Percentiles rank a stretch among this genome's conserved stretches.
phyloP scores from a whole-genome alignment of 1,140 invertebrate species.

The Hycleus cichorii region DNA sequence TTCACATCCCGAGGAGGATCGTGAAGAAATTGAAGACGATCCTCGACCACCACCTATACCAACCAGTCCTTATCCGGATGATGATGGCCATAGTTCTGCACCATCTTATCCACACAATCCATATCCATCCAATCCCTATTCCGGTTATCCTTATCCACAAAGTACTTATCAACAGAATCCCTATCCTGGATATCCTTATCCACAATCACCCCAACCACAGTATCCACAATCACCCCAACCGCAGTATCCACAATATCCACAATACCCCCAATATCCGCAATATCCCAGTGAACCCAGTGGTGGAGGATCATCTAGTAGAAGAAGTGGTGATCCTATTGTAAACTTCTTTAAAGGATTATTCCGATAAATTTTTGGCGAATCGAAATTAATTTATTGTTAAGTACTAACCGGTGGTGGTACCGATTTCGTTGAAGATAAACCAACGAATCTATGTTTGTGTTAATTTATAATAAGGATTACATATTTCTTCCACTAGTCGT shows the following conservation, averaged over 20 bases:
- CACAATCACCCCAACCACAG: constrained; percentile 11
- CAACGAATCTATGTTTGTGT: background rate
- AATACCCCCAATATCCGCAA: constrained; percentile 13
- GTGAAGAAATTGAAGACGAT: constrained; percentile 26
- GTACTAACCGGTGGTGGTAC: constrained; percentile 4
- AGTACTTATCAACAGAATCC: constrained; percentile 6
- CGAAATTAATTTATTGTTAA: background rate
- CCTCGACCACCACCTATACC: constrained; percentile 10
- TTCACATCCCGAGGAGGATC: constrained; percentile 11
- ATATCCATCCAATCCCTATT: constrained; percentile 13
- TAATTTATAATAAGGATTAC: background rate
- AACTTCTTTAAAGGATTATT: constrained; percentile 34
- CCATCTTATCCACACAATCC: constrained; percentile 11
- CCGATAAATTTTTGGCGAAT: background rate
- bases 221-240: constrained; percentile 16
- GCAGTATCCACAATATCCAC: constrained; percentile 16
- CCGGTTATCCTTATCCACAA: constrained; percentile 4
- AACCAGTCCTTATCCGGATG: constrained; percentile 19
- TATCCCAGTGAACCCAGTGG: constrained; percentile 12
- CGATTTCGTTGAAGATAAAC: background rate
- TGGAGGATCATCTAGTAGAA: constrained; percentile 8
- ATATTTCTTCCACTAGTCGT: background rate
- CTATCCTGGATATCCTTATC: constrained; percentile 15
- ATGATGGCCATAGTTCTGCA: background rate
- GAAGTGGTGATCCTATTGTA: constrained; percentile 26